phyloP scores from a whole-genome alignment of 2,113 vertebrate species.

The Hystrix cristata region DNA sequence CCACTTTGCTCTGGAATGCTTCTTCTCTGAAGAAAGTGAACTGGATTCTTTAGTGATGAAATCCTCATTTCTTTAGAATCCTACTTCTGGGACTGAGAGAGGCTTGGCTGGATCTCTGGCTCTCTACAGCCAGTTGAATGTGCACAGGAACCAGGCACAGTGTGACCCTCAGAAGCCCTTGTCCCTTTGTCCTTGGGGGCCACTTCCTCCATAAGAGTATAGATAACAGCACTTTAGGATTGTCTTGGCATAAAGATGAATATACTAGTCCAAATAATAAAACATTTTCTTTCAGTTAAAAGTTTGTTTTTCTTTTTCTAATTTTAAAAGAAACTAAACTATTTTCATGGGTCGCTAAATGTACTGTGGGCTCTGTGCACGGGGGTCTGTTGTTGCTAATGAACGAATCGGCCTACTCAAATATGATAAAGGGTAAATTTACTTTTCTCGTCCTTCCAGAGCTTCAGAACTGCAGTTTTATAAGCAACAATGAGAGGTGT shows the following conservation, averaged over 20 bases:
- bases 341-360: neutral
- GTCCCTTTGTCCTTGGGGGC: neutral
- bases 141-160: neutral
- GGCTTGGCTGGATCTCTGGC: neutral
- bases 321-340: conserved; percentile 41
- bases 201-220: neutral
- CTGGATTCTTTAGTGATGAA: conserved; percentile 35
- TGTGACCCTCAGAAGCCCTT: neutral
- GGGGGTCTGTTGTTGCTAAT: neutral
- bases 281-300: conserved; percentile 1
- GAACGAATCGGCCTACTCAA: neutral
- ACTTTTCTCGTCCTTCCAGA: neutral
- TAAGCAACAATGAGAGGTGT: neutral
- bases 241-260: neutral
- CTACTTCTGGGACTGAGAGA: neutral
- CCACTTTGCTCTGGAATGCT: neutral
- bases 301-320: neutral
- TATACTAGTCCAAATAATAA: neutral
- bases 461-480: conserved; percentile 11
- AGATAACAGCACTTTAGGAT: neutral
- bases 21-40: conserved; percentile 14
- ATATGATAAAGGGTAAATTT: neutral
- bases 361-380: too few species aligned
- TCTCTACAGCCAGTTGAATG: neutral
- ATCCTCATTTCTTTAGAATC: neutral